Conservation (phyloP, 1,140 invertebrate species). For the Sminthurides bifidus region DNA sequence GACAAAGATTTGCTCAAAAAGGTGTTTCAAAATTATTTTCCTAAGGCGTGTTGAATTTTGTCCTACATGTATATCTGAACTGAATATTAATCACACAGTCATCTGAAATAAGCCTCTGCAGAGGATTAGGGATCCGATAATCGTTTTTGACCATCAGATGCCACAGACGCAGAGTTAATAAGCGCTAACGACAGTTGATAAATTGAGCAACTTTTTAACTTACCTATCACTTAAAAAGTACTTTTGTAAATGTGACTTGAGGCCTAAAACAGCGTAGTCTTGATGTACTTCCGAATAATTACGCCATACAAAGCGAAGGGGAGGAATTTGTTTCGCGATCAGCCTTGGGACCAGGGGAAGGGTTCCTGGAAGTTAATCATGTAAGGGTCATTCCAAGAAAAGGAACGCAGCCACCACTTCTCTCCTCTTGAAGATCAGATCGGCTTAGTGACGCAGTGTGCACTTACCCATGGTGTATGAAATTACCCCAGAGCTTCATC, state of each 20-base stretch:
- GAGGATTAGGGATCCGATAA: too few relatives aligned
- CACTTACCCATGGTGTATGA: conserved; percentile 38
- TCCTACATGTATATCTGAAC: too few relatives aligned
- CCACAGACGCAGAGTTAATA: background rate
- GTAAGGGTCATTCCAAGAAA: background rate
- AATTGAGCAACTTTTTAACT: background rate
- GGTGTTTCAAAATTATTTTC: too few relatives aligned
- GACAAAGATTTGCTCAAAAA: too few relatives aligned
- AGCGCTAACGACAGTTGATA: background rate
- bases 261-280: conserved; percentile 30
- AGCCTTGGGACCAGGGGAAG: conserved; percentile 4
- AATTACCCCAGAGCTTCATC: conserved; percentile 39
- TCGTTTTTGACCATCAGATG: too few relatives aligned
- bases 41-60: too few relatives aligned
- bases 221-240: conserved; percentile 32
- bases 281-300: conserved; percentile 33
- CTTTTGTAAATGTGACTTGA: conserved; percentile 32
- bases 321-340: too few relatives aligned
- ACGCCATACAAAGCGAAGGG: too few relatives aligned
- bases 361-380: conserved; percentile 3
- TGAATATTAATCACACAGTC: too few relatives aligned
- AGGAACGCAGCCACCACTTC: background rate
- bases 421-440: background rate
- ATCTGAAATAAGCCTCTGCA: too few relatives aligned
- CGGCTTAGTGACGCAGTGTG: background rate